Conservation (phyloP, 2,113 vertebrate genomes). For the Otocyon megalotis region DNA sequence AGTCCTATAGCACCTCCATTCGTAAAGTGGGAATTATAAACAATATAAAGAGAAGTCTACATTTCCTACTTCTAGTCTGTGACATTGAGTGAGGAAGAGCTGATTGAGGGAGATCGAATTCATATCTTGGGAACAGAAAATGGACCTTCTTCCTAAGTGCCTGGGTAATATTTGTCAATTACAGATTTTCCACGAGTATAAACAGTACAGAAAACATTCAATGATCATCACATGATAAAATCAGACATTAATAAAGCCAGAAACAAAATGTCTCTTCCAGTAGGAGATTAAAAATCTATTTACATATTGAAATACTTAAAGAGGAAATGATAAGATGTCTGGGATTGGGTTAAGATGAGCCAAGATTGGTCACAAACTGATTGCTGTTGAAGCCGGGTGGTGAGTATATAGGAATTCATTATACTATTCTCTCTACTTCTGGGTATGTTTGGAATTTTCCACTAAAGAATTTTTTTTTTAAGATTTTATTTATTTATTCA, state of each 20-base stretch:
- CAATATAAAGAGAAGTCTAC: background rate
- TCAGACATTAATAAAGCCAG: background rate
- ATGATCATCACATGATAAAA: background rate
- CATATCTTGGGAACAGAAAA: background rate
- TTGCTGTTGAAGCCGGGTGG: background rate
- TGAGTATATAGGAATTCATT: background rate
- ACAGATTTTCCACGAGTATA: background rate
- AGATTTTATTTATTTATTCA: no score
- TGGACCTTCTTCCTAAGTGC: background rate
- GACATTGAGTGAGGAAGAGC: background rate
- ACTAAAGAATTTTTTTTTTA: background rate
- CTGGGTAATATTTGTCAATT: background rate
- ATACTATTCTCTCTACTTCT: background rate
- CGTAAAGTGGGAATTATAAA: background rate
- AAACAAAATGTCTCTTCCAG: background rate
- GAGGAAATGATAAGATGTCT: background rate
- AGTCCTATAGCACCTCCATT: background rate
- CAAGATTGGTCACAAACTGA: background rate
- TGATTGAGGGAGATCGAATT: background rate
- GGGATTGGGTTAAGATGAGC: background rate
- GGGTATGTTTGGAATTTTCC: background rate
- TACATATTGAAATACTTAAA: background rate
- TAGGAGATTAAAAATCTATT: background rate
- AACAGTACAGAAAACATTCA: background rate
- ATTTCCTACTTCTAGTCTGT: background rate